Evolutionary conservation across 2,113 vertebrate species (phyloP).

Genomic region (Ictalurus punctatus): DNA sequence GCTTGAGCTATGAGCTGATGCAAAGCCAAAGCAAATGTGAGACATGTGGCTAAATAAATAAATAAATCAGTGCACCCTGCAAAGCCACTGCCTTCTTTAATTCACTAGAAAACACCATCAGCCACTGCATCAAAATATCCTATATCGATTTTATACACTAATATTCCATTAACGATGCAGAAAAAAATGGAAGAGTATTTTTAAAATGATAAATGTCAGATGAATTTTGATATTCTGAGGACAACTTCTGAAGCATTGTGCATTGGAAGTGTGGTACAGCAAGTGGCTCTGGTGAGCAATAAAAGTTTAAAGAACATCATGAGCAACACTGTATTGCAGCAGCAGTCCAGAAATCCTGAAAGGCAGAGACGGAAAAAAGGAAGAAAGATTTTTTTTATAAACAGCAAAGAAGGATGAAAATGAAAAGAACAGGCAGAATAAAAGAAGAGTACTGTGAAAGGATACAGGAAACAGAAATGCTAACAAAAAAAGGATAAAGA

Average conservation of each 20-base stretch:
- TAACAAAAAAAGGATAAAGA: background rate
- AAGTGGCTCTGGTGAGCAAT: background rate
- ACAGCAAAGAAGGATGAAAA: background rate
- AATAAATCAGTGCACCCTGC: slow-evolving; percentile 15
- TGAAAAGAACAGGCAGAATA: background rate
- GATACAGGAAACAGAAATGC: background rate
- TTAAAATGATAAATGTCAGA: background rate
- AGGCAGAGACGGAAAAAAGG: background rate
- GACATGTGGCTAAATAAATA: background rate
- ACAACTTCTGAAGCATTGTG: background rate
- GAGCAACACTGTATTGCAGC: background rate
- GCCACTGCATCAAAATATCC: background rate
- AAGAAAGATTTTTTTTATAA: too few species aligned
- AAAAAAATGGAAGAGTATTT: background rate
- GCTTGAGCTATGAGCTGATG: slow-evolving; percentile 18
- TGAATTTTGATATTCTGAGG: background rate
- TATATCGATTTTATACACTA: background rate
- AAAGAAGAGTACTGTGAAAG: background rate
- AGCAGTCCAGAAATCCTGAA: background rate
- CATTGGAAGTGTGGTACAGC: background rate
- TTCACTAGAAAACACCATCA: background rate
- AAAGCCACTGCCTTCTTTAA: background rate
- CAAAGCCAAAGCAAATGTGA: slow-evolving; percentile 32
- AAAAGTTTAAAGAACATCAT: background rate
- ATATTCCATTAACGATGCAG: background rate